Conservation (phyloP, 2,113 vertebrate genomes). For the Illadopsis cleaveri region DNA sequence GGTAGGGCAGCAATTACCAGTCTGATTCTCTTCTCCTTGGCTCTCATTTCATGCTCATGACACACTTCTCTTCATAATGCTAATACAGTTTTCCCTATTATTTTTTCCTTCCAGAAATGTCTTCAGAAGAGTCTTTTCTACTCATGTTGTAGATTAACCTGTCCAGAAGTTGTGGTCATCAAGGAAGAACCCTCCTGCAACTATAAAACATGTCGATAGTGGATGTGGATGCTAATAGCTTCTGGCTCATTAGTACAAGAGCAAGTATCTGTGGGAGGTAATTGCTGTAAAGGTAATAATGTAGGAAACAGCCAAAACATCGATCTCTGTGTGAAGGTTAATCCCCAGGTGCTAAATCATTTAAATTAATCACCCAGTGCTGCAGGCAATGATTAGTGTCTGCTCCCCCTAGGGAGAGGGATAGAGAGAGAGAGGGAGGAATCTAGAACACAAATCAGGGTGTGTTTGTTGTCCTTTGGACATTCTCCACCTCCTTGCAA, state of each 20-base stretch:
- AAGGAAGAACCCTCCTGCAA: neutral
- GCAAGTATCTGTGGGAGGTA: conserved; percentile 44
- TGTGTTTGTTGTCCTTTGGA: neutral
- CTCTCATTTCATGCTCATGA: neutral
- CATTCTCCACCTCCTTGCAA: neutral
- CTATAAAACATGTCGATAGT: neutral
- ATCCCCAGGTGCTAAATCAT: conserved; percentile 52
- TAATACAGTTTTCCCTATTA: neutral
- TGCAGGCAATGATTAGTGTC: conserved; percentile 37
- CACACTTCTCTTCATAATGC: neutral
- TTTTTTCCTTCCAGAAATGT: neutral
- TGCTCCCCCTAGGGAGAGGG: neutral
- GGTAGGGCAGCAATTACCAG: neutral
- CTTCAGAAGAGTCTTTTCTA: neutral
- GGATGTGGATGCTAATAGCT: conserved; percentile 26
- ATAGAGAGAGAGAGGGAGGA: neutral
- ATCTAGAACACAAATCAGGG: neutral
- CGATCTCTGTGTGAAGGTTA: conserved; percentile 47
- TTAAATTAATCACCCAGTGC: conserved; percentile 50
- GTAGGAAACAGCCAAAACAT: conserved; percentile 53
- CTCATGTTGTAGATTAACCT: neutral
- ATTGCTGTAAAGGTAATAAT: conserved; percentile 46
- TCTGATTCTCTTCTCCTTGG: neutral
- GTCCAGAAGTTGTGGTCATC: neutral
- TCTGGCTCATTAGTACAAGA: conserved; percentile 42